Conservation (phyloP, 1,140 invertebrate genomes). For the Macrobrachium rosenbergii region DNA sequence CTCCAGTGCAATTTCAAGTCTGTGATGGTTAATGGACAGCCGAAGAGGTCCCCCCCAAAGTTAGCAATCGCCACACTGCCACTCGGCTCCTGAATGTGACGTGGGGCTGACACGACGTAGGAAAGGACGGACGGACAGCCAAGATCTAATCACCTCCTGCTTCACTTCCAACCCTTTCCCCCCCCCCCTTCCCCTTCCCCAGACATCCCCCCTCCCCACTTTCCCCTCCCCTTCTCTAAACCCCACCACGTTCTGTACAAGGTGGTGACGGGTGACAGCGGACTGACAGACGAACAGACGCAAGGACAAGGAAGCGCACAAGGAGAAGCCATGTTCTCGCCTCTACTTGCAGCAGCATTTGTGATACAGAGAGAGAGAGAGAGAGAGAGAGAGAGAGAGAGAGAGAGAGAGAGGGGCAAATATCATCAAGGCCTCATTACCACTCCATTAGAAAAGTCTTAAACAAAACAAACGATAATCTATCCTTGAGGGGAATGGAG, state of each 20-base stretch:
- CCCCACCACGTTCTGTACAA: neutral
- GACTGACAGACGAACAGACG: constrained; percentile 36
- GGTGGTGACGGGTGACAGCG: constrained; percentile 15
- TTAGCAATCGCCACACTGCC: too few species aligned
- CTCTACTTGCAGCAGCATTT: too few species aligned
- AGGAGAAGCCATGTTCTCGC: neutral
- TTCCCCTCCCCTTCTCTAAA: neutral
- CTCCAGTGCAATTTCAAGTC: too few species aligned
- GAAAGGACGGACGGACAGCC: too few species aligned
- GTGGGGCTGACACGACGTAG: too few species aligned
- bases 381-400: neutral
- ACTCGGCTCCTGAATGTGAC: too few species aligned
- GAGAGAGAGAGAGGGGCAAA: constrained; percentile 31
- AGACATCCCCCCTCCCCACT: neutral
- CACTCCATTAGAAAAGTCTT: constrained; percentile 55
- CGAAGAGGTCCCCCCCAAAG: too few species aligned
- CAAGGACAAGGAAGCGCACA: neutral
- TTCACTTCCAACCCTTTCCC: neutral
- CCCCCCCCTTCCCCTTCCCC: neutral
- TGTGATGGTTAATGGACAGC: too few species aligned
- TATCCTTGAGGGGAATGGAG: constrained; percentile 14
- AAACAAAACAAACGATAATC: constrained; percentile 57
- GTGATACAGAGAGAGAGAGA: neutral
- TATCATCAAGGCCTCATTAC: constrained; percentile 58
- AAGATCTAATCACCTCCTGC: neutral